Percentiles rank a stretch among this genome's conserved stretches.
These are phyloP conservation scores for Paraescarpia echinospica DNA, from an alignment of 1,140 invertebrate species.

Conservation along the genomic window DNA sequence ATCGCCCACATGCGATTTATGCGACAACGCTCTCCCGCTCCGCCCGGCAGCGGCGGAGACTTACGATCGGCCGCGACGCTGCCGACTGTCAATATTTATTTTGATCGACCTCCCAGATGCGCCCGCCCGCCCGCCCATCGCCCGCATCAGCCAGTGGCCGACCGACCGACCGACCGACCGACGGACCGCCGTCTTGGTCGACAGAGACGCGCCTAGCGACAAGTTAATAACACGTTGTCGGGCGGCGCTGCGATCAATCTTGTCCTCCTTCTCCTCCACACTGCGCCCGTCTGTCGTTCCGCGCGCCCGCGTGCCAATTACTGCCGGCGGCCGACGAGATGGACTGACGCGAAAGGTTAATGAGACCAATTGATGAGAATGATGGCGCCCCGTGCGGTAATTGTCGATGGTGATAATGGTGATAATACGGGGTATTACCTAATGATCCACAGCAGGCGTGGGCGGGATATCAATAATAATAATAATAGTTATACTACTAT, in stretches of 20 bases:
- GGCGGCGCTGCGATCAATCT: not conserved
- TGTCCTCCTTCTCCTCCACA: not conserved
- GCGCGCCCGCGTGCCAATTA: not conserved
- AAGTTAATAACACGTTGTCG: not conserved
- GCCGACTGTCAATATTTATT: conserved; percentile 5
- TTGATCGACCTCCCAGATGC: not conserved
- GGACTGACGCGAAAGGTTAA: not conserved
- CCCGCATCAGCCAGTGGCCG: too few relatives aligned
- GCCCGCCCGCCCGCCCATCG: too few relatives aligned
- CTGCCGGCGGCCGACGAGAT: not conserved
- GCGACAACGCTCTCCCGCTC: not conserved
- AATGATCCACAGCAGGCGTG: not conserved
- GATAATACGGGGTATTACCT: not conserved
- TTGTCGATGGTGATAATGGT: not conserved
- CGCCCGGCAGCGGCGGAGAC: not conserved
- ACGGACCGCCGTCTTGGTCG: not conserved
- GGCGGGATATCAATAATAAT: not conserved
- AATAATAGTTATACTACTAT: not conserved
- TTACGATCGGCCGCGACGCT: not conserved
- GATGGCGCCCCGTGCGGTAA: not conserved
- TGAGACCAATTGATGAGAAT: not conserved
- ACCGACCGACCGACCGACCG: too few relatives aligned
- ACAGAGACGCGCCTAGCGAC: not conserved
- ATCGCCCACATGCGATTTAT: not conserved
- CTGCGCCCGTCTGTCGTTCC: not conserved